Base-by-base conservation (phyloP, 2,888 invertebrate genomes). In the Frankliniella intonsa region DNA sequence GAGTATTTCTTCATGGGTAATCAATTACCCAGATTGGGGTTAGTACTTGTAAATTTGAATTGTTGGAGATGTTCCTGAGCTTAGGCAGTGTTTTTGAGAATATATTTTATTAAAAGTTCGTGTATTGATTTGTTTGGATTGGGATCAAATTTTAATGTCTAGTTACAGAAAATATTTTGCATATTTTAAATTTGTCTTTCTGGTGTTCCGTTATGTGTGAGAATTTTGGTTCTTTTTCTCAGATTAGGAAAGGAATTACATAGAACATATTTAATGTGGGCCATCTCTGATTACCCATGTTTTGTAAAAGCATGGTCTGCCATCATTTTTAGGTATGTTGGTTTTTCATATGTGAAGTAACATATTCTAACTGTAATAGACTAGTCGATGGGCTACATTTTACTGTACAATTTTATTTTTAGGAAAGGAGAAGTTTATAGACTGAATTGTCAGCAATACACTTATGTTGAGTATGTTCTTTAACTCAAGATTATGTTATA, bases 381-480 rank as follows among this genome's bases (percentile, higher is more conserved):
- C 69, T 76, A 69, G 69, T 69, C 25, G 69, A 76, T 76, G 69
- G 69, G 69, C 69, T 76, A 22, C 25, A 76, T 12, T 76, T 76
- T 8, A 76, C 9, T 76, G 69, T 76, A 76, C 69, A 76, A 25
- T 76, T 25, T 25, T 76, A 76, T 3, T 22, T 11, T 76, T 76
- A 76, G 69, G 12, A 25, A 76, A 76, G 69, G 69, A 76, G 69
- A 76, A 76, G 69, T 11, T 76, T 76, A 76, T 76, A 76, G 69
- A 76, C 69, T 76, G 69, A 76, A 76, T 76, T 9, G 7, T 25
- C n/a, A 12, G 69, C 22, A 25, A 76, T 76, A 25, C 69, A 76
- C 22, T 11, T 76, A 22, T 76, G 69, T 76, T 76, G 25, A 76
- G 55, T 22, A 76, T 25, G 8, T 25, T 55, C 55, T 55, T 55